These are phyloP conservation scores for Caenorhabditis zanzibari DNA, from an alignment of 2,888 invertebrate species.

Conservation along the genomic window DNA sequence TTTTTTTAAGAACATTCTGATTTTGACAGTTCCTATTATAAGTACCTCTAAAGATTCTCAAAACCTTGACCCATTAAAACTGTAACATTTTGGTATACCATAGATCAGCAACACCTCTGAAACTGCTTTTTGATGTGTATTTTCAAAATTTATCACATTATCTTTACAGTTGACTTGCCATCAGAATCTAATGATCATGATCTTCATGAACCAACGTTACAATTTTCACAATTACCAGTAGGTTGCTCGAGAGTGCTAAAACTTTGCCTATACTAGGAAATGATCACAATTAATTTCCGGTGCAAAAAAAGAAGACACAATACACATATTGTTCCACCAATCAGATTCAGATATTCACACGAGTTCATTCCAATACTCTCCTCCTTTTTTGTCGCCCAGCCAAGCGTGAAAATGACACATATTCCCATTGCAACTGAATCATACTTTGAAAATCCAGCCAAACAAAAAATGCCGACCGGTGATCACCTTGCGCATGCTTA, in stretches of 20 bases:
- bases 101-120: no score
- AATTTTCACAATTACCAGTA: not conserved
- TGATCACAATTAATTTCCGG: slow-evolving; percentile 9
- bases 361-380: not conserved
- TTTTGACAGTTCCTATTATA: no score
- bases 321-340: not conserved
- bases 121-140: no score
- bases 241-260: not conserved
- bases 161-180: no score
- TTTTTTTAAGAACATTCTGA: no score
- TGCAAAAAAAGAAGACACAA: not conserved
- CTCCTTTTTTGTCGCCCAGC: not conserved
- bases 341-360: slow-evolving; percentile 5
- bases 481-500: slow-evolving; percentile 20
- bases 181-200: no score
- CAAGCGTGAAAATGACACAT: slow-evolving; percentile 16
- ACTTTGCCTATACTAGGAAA: not conserved
- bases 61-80: no score
- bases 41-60: no score
- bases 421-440: not conserved
- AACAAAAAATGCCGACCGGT: slow-evolving; percentile 5
- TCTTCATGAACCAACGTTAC: no score
- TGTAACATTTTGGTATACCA: no score
- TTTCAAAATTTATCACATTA: no score
- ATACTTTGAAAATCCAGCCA: not conserved